These are phyloP conservation scores for Leistus spinibarbis DNA, from an alignment of 2,888 invertebrate species.

Conservation along the genomic window DNA sequence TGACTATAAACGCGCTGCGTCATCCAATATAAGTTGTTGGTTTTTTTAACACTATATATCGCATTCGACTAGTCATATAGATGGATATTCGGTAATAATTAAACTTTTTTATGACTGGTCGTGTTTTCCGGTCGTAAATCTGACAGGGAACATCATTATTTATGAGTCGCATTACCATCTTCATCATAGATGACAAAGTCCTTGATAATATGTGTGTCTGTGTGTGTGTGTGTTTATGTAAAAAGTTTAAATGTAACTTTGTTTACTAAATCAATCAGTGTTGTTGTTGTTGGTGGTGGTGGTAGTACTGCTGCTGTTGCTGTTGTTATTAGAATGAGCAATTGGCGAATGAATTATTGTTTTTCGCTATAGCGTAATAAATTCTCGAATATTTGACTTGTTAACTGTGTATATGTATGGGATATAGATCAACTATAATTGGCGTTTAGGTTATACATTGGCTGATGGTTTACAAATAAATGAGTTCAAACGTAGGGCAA, in stretches of 20 bases:
- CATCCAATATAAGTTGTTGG: background rate
- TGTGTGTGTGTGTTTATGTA: background rate
- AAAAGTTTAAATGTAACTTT: background rate
- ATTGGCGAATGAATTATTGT: background rate
- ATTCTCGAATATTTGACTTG: background rate
- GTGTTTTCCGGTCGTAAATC: background rate
- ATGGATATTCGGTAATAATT: background rate
- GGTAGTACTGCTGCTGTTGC: background rate
- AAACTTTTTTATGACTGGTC: background rate
- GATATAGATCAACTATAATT: background rate
- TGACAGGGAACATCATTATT: background rate
- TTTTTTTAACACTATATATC: background rate
- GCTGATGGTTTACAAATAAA: background rate
- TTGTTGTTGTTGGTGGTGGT: background rate
- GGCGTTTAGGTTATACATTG: background rate
- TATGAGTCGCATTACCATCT: background rate
- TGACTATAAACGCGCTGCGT: background rate
- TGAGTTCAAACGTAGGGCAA: background rate
- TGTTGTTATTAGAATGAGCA: background rate
- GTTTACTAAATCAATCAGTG: background rate
- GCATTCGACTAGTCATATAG: background rate
- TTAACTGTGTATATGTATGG: background rate
- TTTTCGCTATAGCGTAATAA: background rate
- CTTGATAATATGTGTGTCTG: background rate
- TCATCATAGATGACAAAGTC: background rate